Percentiles rank a stretch among this genome's conserved stretches.
These are phyloP conservation scores for Eupsilia transversa DNA, from an alignment of 2,888 invertebrate species.

Conservation along the genomic window DNA sequence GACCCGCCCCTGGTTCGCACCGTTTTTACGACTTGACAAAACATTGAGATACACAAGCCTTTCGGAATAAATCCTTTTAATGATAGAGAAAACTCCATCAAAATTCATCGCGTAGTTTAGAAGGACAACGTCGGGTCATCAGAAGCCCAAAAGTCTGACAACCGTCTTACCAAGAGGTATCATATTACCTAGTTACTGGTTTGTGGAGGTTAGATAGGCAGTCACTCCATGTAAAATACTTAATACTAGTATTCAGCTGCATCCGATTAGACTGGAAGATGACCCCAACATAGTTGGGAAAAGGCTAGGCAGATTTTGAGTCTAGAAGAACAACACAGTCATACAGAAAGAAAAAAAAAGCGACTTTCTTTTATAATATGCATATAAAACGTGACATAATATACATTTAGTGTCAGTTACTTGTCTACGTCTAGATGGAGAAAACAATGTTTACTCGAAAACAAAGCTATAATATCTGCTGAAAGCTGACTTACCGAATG, in stretches of 20 bases:
- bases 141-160: too few species aligned
- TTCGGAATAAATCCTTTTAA: not conserved
- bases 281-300: too few species aligned
- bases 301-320: too few species aligned
- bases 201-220: too few species aligned
- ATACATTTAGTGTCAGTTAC: not conserved
- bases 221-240: too few species aligned
- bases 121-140: too few species aligned
- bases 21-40: not conserved
- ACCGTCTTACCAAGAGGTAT: too few species aligned
- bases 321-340: not conserved
- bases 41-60: not conserved
- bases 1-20: not conserved
- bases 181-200: too few species aligned
- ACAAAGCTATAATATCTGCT: not conserved
- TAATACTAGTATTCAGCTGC: too few species aligned
- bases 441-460: not conserved
- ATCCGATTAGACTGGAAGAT: too few species aligned
- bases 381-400: not conserved
- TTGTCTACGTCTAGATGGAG: not conserved
- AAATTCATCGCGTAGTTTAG: not conserved
- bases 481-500: constrained; percentile 60
- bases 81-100: not conserved
- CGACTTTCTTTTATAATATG: not conserved
- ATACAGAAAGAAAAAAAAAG: not conserved